These are phyloP conservation scores for Huso huso DNA, from an alignment of 2,797 vertebrate genomes.

Conservation along the genomic window DNA sequence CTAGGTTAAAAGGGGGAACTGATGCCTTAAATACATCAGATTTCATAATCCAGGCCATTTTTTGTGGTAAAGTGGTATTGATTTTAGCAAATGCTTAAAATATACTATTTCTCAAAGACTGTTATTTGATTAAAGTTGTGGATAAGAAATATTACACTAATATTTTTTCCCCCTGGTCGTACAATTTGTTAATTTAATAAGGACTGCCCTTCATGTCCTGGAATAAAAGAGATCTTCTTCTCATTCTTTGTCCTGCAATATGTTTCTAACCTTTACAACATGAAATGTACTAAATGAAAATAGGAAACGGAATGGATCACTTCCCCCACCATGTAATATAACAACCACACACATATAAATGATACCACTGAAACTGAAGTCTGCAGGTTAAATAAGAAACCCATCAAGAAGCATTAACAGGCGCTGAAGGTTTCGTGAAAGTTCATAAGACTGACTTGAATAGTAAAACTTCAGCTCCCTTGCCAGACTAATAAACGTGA, in stretches of 20 bases:
- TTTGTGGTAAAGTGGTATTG: slow-evolving; percentile 42
- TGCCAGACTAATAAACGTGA: too few species aligned
- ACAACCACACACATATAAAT: too few species aligned
- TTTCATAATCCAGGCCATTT: slow-evolving; percentile 25
- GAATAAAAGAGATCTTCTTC: slow-evolving; percentile 65
- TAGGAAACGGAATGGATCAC: too few species aligned
- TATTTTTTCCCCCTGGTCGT: slow-evolving; percentile 59
- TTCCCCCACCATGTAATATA: too few species aligned
- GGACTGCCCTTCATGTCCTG: slow-evolving; percentile 53
- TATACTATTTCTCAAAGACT: slow-evolving; percentile 14
- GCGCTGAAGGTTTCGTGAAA: too few species aligned
- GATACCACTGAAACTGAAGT: too few species aligned
- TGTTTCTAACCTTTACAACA: slow-evolving; percentile 44
- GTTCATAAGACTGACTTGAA: too few species aligned
- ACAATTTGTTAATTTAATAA: slow-evolving; percentile 68
- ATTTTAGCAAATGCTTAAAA: background rate
- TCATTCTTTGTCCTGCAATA: background rate
- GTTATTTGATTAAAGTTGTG: background rate
- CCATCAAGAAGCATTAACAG: too few species aligned
- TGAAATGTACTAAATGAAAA: too few species aligned
- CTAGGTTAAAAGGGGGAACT: slow-evolving; percentile 48
- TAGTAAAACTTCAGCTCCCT: too few species aligned
- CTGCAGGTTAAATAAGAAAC: too few species aligned
- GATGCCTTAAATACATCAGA: background rate
- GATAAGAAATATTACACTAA: slow-evolving; percentile 43